Base-by-base conservation (phyloP, 2,113 vertebrate genomes). In the Strix aluco region DNA sequence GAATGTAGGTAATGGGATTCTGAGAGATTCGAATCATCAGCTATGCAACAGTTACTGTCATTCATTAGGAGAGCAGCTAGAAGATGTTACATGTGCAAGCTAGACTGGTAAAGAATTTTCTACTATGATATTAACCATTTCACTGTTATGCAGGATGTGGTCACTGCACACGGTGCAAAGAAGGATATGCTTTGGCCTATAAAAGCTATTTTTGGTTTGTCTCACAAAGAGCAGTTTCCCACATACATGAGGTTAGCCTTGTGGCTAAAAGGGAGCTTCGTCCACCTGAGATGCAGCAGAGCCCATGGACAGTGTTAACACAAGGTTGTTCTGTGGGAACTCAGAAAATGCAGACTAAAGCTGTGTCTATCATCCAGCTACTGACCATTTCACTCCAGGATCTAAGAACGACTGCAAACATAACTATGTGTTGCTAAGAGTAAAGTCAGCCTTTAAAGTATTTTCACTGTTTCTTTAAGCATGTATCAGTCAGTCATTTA, bases 21-120 rank as follows among this genome's bases (percentile, higher is more conserved):
- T 73, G 62, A 86, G 61, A 72, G 70, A 82, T 91, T 27, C 84
- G 70, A 84, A 91, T 94, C 59, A 92, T 73, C 72, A 92, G 11
- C 52, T 89, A 21, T 85, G 49, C 49, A 92, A 29, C n/a, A 90
- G 80, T 59, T 91, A 40, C 63, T 61, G 25, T 47, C 5, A 4
- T 75, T 92, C 44, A 23, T 49, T 57, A 82, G 44, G 16, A 92
- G 20, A 89, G 12, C 27, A 67, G 13, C 8, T 77, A 52, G 44
- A 71, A 83, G 72, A 59, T 74, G 46, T 65, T 77, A 52, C 11
- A 21, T 13, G 18, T 7, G 42, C 32, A 77, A 77, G 34, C 27
- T 21, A 86, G 55, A 73, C 18, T 12, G 29, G 17, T 13, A 73
- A 88, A 93, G 32, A 81, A 22, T 25, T 57, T 63, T 36, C 12